Percentiles rank a stretch among this genome's conserved stretches.
Evolutionary conservation across 2,888 invertebrate species (phyloP).

Genomic region (Mythimna ferrago): DNA sequence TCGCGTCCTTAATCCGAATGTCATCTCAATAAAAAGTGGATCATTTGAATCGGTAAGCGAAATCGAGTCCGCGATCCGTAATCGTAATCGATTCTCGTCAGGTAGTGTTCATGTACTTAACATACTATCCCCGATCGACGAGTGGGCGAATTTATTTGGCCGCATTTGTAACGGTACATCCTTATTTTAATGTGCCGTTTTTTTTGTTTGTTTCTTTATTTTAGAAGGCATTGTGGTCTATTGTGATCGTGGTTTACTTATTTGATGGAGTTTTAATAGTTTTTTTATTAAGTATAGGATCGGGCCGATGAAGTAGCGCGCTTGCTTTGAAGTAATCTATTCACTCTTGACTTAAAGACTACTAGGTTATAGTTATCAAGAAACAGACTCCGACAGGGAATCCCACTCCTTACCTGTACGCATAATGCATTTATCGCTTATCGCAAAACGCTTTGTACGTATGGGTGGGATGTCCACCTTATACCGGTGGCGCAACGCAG

Average conservation of each 20-base stretch:
- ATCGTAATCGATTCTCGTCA: slow-evolving; percentile 77
- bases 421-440: no score
- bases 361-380: no score
- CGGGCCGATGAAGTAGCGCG: no score
- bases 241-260: slow-evolving; percentile 45
- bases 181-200: slow-evolving; percentile 73
- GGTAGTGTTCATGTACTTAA: slow-evolving; percentile 76
- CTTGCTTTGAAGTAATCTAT: no score
- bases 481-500: no score
- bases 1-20: slow-evolving; percentile 44
- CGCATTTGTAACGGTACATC: slow-evolving; percentile 77
- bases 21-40: slow-evolving; percentile 61
- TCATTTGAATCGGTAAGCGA: slow-evolving; percentile 69
- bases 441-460: no score
- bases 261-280: slow-evolving; percentile 31
- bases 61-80: slow-evolving; percentile 69
- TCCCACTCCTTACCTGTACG: no score
- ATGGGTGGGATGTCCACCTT: no score
- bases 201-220: slow-evolving; percentile 59
- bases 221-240: slow-evolving; percentile 47
- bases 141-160: slow-evolving; percentile 74
- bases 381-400: no score
- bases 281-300: neutral
- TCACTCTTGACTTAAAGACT: no score
- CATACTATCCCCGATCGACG: slow-evolving; percentile 79